Percentiles rank a stretch among this genome's conserved stretches.
Conservation (phyloP, 2,113 vertebrate species). For the Alexandromys fortis region DNA sequence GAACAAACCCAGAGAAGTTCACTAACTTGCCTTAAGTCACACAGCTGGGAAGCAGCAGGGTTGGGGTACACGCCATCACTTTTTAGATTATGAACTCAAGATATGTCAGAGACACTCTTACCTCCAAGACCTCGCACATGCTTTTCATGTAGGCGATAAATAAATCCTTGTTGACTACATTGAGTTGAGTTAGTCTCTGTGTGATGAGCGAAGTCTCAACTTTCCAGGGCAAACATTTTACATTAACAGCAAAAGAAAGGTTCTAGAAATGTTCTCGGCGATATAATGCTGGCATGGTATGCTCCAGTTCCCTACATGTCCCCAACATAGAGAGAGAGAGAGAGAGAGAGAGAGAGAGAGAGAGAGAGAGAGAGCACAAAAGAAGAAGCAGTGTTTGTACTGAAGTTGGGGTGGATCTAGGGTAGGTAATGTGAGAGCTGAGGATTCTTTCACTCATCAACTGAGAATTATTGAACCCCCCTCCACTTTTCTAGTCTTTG, state of each 20-base stretch:
- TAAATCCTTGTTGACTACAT: background rate
- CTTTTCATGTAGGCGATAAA: conserved; percentile 25
- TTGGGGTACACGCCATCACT: background rate
- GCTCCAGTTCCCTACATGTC: background rate
- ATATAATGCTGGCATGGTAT: background rate
- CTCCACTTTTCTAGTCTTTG: background rate
- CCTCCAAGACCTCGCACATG: background rate
- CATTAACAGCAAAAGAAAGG: background rate
- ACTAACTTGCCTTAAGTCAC: background rate
- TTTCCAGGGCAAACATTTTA: conserved; percentile 24
- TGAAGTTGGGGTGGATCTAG: conserved; percentile 4
- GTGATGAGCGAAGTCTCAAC: background rate
- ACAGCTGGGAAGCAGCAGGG: background rate
- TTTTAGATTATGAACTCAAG: background rate
- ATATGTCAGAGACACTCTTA: background rate
- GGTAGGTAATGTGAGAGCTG: background rate
- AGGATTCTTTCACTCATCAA: conserved; percentile 18
- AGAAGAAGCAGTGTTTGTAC: background rate
- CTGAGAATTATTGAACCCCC: background rate
- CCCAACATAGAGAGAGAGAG: too few species aligned
- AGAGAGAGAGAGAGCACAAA: background rate
- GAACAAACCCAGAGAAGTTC: background rate
- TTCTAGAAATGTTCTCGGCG: too few species aligned
- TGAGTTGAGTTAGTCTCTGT: background rate
- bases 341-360: too few species aligned